These are phyloP conservation scores for Pipistrellus pygmaeus DNA, from an alignment of 2,797 vertebrate genomes.

Conservation along the genomic window DNA sequence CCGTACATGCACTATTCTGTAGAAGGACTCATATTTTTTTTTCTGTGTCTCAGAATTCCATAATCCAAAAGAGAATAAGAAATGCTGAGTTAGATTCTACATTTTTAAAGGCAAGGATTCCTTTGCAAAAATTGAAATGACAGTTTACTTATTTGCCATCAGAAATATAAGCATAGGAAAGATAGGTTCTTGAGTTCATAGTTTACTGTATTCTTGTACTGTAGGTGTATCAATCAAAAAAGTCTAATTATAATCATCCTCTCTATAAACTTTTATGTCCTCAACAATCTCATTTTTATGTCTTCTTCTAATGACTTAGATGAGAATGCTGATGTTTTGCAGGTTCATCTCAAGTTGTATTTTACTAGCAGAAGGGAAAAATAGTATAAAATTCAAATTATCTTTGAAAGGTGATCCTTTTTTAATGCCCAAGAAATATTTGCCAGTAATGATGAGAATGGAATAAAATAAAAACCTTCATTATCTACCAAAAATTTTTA, in stretches of 20 bases:
- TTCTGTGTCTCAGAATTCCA: conserved; percentile 15
- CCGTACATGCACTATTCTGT: not conserved
- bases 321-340: conserved; percentile 36
- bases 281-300: not conserved
- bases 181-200: not conserved
- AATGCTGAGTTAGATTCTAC: not conserved
- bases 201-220: not conserved
- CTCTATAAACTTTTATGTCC: conserved; percentile 21
- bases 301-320: conserved; percentile 5
- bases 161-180: conserved; percentile 18
- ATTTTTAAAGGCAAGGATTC: not conserved
- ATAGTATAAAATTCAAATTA: not conserved
- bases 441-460: not conserved
- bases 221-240: not conserved
- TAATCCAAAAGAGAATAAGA: conserved; percentile 35
- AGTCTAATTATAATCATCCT: conserved; percentile 19
- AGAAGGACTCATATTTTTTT: not conserved
- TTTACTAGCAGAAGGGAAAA: conserved; percentile 49
- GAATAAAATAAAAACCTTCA: conserved; percentile 15
- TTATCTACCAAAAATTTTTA: not conserved
- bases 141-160: conserved; percentile 6
- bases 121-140: not conserved
- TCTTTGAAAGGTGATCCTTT: conserved; percentile 22
- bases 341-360: not conserved
- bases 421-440: not conserved